phyloP scores from a whole-genome alignment of 2,113 vertebrate species.

The Excalfactoria chinensis region DNA sequence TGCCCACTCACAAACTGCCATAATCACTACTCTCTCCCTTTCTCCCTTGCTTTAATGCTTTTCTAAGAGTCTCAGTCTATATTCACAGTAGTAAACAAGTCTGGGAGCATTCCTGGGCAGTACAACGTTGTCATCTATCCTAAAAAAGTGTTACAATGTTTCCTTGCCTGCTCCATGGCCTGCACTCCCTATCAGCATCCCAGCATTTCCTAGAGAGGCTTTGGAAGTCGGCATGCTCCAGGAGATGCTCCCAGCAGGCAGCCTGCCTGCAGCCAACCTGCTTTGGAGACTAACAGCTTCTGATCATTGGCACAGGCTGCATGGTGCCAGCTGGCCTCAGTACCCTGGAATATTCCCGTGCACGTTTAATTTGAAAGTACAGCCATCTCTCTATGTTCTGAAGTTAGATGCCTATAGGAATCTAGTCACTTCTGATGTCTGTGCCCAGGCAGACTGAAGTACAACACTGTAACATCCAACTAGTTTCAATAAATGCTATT shows the following conservation, averaged over 20 bases:
- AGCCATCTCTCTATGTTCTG: slow-evolving; percentile 31
- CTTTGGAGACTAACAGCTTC: slow-evolving; percentile 55
- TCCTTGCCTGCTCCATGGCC: neutral
- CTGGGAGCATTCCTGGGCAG: slow-evolving; percentile 5
- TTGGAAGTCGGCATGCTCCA: slow-evolving; percentile 44
- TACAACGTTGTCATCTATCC: neutral
- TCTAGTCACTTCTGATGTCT: slow-evolving; percentile 42
- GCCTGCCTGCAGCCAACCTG: slow-evolving; percentile 57
- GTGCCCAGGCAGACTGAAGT: slow-evolving; percentile 2
- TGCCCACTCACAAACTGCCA: neutral
- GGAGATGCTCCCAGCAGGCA: slow-evolving; percentile 58
- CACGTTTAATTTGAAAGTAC: slow-evolving; percentile 22
- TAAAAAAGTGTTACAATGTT: neutral
- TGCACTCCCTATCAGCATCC: slow-evolving; percentile 14
- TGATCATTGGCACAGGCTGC: slow-evolving; percentile 33
- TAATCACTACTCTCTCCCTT: neutral
- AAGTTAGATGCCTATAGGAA: slow-evolving; percentile 51
- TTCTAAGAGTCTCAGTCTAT: neutral
- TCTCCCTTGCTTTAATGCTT: neutral
- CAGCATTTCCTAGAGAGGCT: slow-evolving; percentile 43
- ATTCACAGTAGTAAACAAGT: neutral
- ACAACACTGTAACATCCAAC: neutral
- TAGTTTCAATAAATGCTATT: neutral
- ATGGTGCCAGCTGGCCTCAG: slow-evolving; percentile 55
- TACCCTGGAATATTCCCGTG: slow-evolving; percentile 26